Conservation (phyloP, 2,113 vertebrate genomes). For the Girardinichthys multiradiatus region DNA sequence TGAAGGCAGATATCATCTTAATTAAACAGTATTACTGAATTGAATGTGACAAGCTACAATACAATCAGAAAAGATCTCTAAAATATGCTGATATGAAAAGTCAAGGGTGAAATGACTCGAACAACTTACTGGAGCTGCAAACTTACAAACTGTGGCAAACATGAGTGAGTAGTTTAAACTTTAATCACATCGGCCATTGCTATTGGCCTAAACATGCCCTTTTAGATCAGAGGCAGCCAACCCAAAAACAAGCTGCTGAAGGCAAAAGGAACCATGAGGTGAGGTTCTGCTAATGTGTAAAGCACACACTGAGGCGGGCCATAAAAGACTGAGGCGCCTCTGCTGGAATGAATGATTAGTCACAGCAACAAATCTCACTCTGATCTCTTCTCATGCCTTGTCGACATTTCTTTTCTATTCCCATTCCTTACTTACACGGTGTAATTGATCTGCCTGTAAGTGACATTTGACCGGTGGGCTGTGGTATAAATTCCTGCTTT, state of each 20-base stretch:
- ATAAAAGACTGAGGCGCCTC: conserved; percentile 56
- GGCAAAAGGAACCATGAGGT: conserved; percentile 44
- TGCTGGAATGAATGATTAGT: conserved; percentile 71
- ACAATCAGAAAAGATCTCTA: conserved; percentile 1
- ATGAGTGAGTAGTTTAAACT: conserved; percentile 18
- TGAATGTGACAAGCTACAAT: neutral
- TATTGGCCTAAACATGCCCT: conserved; percentile 25
- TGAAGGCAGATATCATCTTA: neutral
- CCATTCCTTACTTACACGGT: conserved; percentile 49
- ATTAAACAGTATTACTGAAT: neutral
- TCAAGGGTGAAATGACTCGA: neutral
- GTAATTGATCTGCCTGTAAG: conserved; percentile 71
- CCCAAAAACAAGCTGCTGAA: conserved; percentile 44
- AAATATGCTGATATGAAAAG: neutral
- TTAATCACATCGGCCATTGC: conserved; percentile 10
- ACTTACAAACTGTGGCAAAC: neutral
- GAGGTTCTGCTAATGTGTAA: conserved; percentile 43
- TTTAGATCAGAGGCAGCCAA: conserved; percentile 39
- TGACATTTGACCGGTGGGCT: conserved; percentile 66
- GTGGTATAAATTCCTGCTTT: conserved; percentile 64
- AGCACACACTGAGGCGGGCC: conserved; percentile 45
- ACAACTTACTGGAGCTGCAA: neutral
- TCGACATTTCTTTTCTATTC: conserved; percentile 57
- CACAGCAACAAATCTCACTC: conserved; percentile 72
- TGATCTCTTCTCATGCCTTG: conserved; percentile 72